phyloP scores from a whole-genome alignment of 2,888 invertebrate genomes.

The Heliconius erato region DNA sequence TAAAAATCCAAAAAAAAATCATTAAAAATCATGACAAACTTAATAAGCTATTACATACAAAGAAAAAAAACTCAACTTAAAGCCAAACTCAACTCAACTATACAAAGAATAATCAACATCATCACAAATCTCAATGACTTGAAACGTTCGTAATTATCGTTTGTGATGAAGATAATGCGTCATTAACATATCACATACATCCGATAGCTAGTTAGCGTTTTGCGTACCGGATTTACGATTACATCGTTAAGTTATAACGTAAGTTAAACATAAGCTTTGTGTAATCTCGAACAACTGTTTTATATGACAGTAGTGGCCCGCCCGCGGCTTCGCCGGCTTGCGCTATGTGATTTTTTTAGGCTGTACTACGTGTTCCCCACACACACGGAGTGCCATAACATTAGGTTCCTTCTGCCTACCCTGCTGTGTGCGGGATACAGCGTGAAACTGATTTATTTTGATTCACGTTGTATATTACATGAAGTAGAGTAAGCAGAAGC shows the following conservation, averaged over 20 bases:
- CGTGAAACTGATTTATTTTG: too few species aligned
- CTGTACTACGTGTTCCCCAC: too few species aligned
- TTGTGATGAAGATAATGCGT: constrained; percentile 55
- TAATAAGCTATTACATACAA: neutral
- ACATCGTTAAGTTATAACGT: constrained; percentile 32
- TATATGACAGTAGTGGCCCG: constrained; percentile 26
- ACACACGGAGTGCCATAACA: too few species aligned
- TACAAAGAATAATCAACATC: constrained; percentile 17
- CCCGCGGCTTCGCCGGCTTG: too few species aligned
- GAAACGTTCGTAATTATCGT: constrained; percentile 48
- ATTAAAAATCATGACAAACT: neutral
- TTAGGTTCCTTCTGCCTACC: too few species aligned
- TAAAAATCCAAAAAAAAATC: neutral
- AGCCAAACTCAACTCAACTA: neutral
- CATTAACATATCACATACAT: constrained; percentile 52
- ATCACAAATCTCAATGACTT: constrained; percentile 35
- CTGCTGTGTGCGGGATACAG: too few species aligned
- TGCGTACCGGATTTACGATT: constrained; percentile 52
- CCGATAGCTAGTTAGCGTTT: constrained; percentile 53
- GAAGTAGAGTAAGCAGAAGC: too few species aligned
- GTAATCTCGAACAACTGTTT: constrained; percentile 38
- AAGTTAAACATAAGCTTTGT: constrained; percentile 42
- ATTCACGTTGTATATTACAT: too few species aligned
- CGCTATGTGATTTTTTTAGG: too few species aligned
- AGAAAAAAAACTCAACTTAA: neutral